Base-by-base conservation (phyloP, 2,113 vertebrate species). In the Psettodes erumei region DNA sequence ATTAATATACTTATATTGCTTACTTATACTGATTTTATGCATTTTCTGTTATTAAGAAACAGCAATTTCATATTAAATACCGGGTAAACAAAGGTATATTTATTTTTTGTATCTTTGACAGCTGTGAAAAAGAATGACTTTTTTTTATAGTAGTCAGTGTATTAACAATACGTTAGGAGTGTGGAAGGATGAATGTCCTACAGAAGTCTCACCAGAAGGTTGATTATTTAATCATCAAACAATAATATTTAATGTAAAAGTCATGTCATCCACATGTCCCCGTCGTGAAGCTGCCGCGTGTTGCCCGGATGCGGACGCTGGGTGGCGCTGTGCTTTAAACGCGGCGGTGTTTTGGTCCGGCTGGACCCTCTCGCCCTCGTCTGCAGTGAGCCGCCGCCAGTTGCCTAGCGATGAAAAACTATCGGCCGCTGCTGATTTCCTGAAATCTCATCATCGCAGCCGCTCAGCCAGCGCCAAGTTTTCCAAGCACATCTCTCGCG, bases 391-490 rank as follows among this genome's bases (percentile, higher is more conserved):
- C 65, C 25, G 42, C 65, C 25, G 51, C 11, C 58, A 70, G 94
- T 94, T 95, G 93, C 94, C 86, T 94, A 93, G 94, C 90, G 91
- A 95, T 88, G 86, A 84, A 72, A 87, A 93, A 90, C 89, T 90
- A 33, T 65, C 10, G 30, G 27, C 18, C 8, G 51, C 61, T 50
- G 8, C 69, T 65, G 59, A 77, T 75, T 92, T 92, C 86, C 86
- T 88, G 88, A 86, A 88, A 80, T 80, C 74, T 75, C 56, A 16
- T 75, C 56, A 16, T 42, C 50, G 27, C 67, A 71, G 54, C 32
- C 45, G 50, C 62, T 47, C 23, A 55, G 60, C 78, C 63, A 30
- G 32, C 43, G 33, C 33, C 3, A 81, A 82, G 60, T 84, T 86
- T 83, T 16, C 12, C 37, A 9, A 11, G 65, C 60, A 61, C 27